Conservation (phyloP, 2,113 vertebrate genomes). For the Engraulis encrasicolus region DNA sequence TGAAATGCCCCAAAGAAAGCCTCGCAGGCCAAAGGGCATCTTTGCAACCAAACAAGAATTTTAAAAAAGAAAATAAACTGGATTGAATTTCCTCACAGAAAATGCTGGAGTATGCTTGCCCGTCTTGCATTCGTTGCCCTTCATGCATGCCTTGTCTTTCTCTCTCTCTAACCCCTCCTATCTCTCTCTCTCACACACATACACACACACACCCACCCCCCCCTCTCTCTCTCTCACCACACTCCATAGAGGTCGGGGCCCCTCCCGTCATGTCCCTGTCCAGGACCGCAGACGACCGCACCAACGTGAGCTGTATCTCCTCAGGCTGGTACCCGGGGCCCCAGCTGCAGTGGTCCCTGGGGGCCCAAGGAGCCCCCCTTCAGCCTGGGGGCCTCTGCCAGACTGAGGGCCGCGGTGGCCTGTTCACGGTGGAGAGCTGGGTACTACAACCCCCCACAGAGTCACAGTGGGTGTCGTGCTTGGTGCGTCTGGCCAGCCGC, state of each 20-base stretch:
- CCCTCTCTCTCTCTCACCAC: neutral
- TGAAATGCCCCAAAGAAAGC: no score
- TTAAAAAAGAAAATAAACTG: no score
- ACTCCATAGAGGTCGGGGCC: conserved; percentile 54
- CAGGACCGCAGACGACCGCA: neutral
- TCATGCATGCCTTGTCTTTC: no score
- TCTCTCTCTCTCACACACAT: neutral
- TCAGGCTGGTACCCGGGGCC: conserved; percentile 68
- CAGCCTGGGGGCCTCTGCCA: neutral
- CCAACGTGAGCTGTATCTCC: conserved; percentile 69
- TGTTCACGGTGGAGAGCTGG: conserved; percentile 64
- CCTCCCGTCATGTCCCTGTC: conserved; percentile 43
- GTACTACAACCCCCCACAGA: conserved; percentile 28
- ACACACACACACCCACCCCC: no score
- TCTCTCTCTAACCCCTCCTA: neutral
- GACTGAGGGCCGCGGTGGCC: neutral
- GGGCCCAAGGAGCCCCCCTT: neutral
- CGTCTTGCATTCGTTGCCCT: no score
- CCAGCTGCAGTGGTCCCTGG: conserved; percentile 49
- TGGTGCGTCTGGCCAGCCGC: conserved; percentile 42
- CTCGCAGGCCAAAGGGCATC: no score
- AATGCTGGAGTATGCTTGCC: no score
- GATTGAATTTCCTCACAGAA: no score
- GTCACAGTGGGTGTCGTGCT: conserved; percentile 54
- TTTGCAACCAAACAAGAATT: no score